Evolutionary conservation across 2,113 vertebrate species (phyloP).

Genomic region (Ginglymostoma cirratum): DNA sequence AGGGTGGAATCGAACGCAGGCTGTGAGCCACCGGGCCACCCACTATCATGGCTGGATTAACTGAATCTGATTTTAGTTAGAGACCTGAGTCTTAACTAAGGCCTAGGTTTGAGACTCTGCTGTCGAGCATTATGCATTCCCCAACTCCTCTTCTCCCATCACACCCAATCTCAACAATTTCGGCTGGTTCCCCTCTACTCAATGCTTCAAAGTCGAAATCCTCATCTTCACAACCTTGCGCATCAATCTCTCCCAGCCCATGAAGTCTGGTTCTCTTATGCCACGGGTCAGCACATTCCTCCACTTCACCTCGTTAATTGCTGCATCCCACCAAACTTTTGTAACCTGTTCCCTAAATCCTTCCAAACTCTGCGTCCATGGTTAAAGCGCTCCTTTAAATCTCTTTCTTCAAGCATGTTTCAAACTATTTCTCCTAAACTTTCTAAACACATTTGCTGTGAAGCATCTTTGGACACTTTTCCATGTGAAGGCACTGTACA

Average conservation of each 20-base stretch:
- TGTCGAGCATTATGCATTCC: neutral
- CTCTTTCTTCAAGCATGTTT: neutral
- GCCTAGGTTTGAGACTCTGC: neutral
- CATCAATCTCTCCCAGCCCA: neutral
- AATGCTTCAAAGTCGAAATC: neutral
- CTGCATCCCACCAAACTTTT: neutral
- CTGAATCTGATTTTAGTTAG: neutral
- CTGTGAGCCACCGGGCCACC: too few species aligned
- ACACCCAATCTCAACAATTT: neutral
- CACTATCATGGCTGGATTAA: neutral
- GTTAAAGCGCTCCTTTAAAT: neutral
- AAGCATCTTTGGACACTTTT: neutral
- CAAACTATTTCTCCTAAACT: neutral
- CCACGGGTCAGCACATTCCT: neutral
- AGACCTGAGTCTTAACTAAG: too few species aligned
- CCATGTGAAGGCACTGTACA: neutral
- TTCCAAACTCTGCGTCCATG: neutral
- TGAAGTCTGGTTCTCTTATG: neutral
- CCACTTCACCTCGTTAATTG: neutral
- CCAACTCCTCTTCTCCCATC: neutral
- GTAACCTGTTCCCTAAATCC: neutral
- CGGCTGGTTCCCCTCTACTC: neutral
- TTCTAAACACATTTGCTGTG: neutral
- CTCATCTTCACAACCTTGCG: neutral
- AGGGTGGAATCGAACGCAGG: too few species aligned